phyloP scores from a whole-genome alignment of 2,797 vertebrate genomes.

The Mallotus villosus region DNA sequence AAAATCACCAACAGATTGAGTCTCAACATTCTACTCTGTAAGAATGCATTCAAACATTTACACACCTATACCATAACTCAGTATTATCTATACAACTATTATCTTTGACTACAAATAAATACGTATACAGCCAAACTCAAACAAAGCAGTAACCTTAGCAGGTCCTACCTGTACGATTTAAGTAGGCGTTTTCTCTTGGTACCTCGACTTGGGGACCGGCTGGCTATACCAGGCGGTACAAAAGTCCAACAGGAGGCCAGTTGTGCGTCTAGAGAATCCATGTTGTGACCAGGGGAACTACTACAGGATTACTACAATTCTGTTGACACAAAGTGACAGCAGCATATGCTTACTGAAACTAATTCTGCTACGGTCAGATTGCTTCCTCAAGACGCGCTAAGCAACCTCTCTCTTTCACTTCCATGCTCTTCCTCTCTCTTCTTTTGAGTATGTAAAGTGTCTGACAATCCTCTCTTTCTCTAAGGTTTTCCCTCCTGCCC shows the following conservation, averaged over 20 bases:
- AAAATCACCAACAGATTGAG: no score
- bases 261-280: conserved; percentile 4
- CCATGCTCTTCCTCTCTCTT: not conserved
- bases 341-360: not conserved
- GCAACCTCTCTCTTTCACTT: not conserved
- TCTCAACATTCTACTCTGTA: no score
- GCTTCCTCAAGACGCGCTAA: not conserved
- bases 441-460: not conserved
- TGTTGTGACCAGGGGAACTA: not conserved
- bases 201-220: not conserved
- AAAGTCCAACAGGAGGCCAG: conserved; percentile 3
- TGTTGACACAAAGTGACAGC: not conserved
- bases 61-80: no score
- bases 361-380: not conserved
- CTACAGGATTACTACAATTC: not conserved
- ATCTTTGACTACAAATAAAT: not conserved
- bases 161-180: conserved; percentile 16
- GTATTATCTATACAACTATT: not conserved
- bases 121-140: not conserved
- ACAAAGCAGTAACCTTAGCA: not conserved
- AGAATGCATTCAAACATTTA: no score
- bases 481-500: not conserved
- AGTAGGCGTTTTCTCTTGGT: conserved; percentile 17
- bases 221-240: not conserved
- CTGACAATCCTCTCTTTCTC: not conserved